Percentiles rank a stretch among this genome's conserved stretches.
Conservation (phyloP, 2,888 invertebrate genomes). For the Rhopalosiphum nymphaeae region DNA sequence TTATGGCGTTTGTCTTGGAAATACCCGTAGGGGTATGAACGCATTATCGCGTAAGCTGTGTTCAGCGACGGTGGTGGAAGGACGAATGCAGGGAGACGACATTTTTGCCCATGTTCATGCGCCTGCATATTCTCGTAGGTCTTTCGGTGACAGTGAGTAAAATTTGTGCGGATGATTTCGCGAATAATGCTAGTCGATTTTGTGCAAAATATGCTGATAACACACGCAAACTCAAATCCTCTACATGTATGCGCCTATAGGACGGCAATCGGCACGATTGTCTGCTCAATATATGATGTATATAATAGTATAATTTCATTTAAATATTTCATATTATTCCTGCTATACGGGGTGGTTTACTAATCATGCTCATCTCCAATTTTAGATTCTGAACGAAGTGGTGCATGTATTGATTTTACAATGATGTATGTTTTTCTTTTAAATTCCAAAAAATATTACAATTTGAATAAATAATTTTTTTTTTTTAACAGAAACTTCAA, state of each 20-base stretch:
- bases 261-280: not conserved
- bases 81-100: not conserved
- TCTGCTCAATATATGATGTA: not conserved
- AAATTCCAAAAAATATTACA: too few relatives aligned
- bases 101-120: not conserved
- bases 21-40: not conserved
- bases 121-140: not conserved
- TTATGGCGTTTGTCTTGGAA: not conserved
- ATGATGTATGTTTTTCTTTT: too few relatives aligned
- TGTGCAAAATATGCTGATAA: not conserved
- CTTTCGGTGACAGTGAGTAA: not conserved
- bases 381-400: too few relatives aligned
- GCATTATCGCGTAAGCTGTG: not conserved
- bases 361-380: too few relatives aligned
- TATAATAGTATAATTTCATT: not conserved
- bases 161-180: not conserved
- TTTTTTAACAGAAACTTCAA: too few relatives aligned
- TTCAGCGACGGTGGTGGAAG: not conserved
- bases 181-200: not conserved
- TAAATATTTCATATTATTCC: not conserved
- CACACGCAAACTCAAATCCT: not conserved
- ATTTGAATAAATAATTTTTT: too few relatives aligned
- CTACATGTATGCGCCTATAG: not conserved
- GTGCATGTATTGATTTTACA: too few relatives aligned
- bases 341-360: not conserved